Base-by-base conservation (phyloP, 2,888 invertebrate genomes). In the Agrotis clavis region DNA sequence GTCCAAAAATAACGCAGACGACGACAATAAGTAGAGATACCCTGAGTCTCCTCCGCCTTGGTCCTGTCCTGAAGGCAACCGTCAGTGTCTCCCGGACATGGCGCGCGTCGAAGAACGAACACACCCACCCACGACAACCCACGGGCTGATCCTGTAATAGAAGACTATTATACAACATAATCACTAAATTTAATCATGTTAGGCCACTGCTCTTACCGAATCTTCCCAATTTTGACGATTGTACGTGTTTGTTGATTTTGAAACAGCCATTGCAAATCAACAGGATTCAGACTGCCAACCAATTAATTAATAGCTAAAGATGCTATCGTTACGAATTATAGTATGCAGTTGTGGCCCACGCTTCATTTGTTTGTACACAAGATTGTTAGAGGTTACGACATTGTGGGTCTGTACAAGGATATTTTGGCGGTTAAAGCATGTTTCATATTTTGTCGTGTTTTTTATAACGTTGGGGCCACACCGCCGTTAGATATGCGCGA, bases 201-300 rank as follows among this genome's bases (percentile, higher is more conserved):
- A 41, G 41, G 41, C 19, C 19, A 61, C 76, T 68, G 59, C 56
- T 96, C 97, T 97, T 97, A 98, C 98, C 65, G 99, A 97, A 97
- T 99, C 99, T 97, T 99, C 99, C 99, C 99, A 99, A 95, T 99
- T 99, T 94, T 99, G 98, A 86, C 99, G 97, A 94, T 99, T 99
- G 90, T 99, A 99, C 0, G 98, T 98, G 91, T 99, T 99, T 65
- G 99, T 98, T 62, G 98, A 97, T 94, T 98, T 98, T 16, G 98
- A 98, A 82, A 98, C 98, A 83, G 98, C 98, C 98, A 98, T 98
- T 51, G 57, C 62, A 69, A 78, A 63, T 60, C 21, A 62, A 67
- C 41, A 48, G 66, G 45, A 54, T 45, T 63, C 7, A 25, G 6
- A 47, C 16, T 66, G 41, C n/a, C 19, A 73, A 56, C 13, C 6